These are phyloP conservation scores for Ommatoiulus sabulosus DNA, from an alignment of 2,888 invertebrate species.

Conservation along the genomic window DNA sequence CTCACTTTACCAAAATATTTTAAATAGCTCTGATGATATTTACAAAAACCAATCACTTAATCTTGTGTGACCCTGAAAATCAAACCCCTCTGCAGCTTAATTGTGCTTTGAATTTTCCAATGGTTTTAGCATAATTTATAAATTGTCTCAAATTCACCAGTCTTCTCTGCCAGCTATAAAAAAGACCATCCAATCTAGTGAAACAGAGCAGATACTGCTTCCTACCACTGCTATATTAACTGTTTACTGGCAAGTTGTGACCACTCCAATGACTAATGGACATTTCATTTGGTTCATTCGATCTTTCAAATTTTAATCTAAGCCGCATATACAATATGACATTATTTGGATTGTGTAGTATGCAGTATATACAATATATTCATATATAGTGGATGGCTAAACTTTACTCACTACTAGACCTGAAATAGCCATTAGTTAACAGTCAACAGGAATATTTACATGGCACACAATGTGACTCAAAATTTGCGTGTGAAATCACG, in stretches of 20 bases:
- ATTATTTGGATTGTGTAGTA: not conserved
- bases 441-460: constrained; percentile 13
- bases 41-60: too few species aligned
- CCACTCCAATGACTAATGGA: constrained; percentile 30
- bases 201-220: not conserved
- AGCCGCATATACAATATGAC: not conserved
- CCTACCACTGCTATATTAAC: not conserved
- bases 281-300: not conserved
- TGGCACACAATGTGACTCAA: constrained; percentile 37
- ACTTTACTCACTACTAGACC: not conserved
- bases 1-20: too few species aligned
- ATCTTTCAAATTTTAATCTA: not conserved
- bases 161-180: too few species aligned
- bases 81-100: too few species aligned
- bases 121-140: too few species aligned
- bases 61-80: too few species aligned
- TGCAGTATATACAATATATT: not conserved
- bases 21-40: too few species aligned
- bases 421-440: constrained; percentile 23
- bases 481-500: not conserved
- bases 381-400: not conserved
- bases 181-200: too few species aligned
- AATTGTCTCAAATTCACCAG: too few species aligned
- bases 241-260: not conserved
- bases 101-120: too few species aligned